Conservation (phyloP, 2,113 vertebrate genomes). For the Brachyhypopomus gauderio region DNA sequence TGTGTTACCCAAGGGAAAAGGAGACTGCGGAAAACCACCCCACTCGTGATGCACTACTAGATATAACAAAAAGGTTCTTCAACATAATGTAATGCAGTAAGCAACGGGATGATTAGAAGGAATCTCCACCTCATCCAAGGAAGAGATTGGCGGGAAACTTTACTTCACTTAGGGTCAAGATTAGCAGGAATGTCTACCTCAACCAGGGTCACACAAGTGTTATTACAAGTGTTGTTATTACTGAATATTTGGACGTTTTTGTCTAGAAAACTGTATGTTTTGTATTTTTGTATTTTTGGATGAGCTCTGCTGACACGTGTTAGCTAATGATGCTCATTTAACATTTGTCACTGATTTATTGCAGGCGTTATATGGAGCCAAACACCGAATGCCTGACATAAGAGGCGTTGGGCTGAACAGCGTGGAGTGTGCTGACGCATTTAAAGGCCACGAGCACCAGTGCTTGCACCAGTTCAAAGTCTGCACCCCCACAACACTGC, state of each 20-base stretch:
- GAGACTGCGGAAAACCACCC: too few relatives aligned
- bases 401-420: neutral
- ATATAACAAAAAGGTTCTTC: too few relatives aligned
- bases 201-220: too few relatives aligned
- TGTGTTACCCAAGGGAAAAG: slow-evolving; percentile 1
- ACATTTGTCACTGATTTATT: slow-evolving; percentile 6
- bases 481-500: neutral
- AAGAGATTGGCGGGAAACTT: too few relatives aligned
- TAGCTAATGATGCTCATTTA: neutral
- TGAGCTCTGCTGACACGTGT: neutral
- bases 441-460: neutral
- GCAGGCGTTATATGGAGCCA: neutral
- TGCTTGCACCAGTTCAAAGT: too few relatives aligned
- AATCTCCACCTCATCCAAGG: too few relatives aligned
- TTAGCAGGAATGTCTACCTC: too few relatives aligned
- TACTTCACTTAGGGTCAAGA: too few relatives aligned
- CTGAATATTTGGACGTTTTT: neutral
- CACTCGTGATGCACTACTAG: too few relatives aligned
- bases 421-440: neutral
- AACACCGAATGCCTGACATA: neutral
- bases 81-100: too few relatives aligned
- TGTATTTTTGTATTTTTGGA: neutral
- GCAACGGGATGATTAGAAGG: too few relatives aligned
- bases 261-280: too few relatives aligned
- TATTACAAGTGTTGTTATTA: neutral